A percentile compares a stretch with the other conserved stretches of the same genome.
Evolutionary conservation across 2,888 invertebrate genomes (phyloP).

Genomic region (Nineta flava): DNA sequence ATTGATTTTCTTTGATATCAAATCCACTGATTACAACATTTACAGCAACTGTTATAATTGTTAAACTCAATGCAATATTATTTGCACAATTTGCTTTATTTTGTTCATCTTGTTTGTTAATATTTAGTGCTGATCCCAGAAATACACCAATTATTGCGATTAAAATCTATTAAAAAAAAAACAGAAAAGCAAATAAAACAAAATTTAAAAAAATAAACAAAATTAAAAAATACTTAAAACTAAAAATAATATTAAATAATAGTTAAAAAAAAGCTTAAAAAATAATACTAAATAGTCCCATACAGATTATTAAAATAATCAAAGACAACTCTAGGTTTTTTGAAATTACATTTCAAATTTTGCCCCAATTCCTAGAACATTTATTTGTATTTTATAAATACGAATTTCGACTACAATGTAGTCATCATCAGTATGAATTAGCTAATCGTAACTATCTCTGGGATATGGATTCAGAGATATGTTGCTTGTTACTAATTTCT

Average conservation of each 20-base stretch:
- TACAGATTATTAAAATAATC: no score
- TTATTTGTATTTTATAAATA: no score
- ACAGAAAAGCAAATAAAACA: slow-evolving; percentile 18
- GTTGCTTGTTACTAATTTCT: no score
- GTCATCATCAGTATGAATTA: no score
- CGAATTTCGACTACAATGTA: no score
- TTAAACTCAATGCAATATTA: slow-evolving; percentile 39
- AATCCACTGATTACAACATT: slow-evolving; percentile 46
- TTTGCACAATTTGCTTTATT: slow-evolving; percentile 42
- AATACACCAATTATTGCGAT: slow-evolving; percentile 42
- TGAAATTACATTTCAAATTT: no score
- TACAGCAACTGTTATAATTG: slow-evolving; percentile 39
- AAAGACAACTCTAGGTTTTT: no score
- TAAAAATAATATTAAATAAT: no score
- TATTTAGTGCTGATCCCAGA: slow-evolving; percentile 40
- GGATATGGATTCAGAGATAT: no score
- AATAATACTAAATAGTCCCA: slow-evolving; percentile 5
- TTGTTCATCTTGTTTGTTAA: slow-evolving; percentile 42
- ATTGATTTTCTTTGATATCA: slow-evolving; percentile 27
- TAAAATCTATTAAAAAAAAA: slow-evolving; percentile 31
- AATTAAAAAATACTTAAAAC: slow-evolving; percentile 11
- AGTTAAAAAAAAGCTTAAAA: slow-evolving; percentile 13
- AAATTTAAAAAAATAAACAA: slow-evolving; percentile 14
- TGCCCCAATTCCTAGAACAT: no score
- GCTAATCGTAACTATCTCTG: no score